A percentile compares a stretch with the other conserved stretches of the same genome.
These are phyloP conservation scores for Morpho deidamia DNA, from an alignment of 2,888 invertebrate genomes.

Conservation along the genomic window DNA sequence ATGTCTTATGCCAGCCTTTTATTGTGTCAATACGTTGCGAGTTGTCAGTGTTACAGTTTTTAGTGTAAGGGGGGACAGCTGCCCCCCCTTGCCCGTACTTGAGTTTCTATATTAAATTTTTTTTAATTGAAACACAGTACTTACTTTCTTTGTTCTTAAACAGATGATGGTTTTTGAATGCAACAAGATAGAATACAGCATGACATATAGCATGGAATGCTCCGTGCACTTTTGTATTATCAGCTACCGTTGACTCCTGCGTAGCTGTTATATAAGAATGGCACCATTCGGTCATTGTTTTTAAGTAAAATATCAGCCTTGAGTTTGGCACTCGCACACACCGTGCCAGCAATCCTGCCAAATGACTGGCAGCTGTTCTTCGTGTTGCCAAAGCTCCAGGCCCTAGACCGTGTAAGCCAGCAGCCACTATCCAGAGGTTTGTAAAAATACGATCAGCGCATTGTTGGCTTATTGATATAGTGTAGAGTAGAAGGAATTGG, in stretches of 20 bases:
- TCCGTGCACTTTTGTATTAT: conserved; percentile 82
- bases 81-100: too few species aligned
- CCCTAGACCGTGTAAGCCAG: conserved; percentile 54
- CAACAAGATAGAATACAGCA: conserved; percentile 93
- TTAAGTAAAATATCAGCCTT: conserved; percentile 48
- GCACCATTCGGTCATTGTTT: conserved; percentile 89
- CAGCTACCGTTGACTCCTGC: conserved; percentile 71
- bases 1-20: too few species aligned
- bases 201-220: conserved; percentile 96
- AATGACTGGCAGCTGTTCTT: conserved; percentile 59
- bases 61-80: too few species aligned
- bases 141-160: conserved; percentile 87
- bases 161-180: conserved; percentile 92
- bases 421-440: conserved; percentile 61
- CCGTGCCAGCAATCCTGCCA: conserved; percentile 64
- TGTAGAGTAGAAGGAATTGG: conserved; percentile 69
- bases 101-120: too few species aligned
- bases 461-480: conserved; percentile 67
- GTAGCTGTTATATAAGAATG: conserved; percentile 86
- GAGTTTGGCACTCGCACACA: conserved; percentile 60
- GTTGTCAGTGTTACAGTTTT: too few species aligned
- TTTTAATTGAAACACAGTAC: conserved; percentile 34
- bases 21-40: too few species aligned
- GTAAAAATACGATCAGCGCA: conserved; percentile 58
- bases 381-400: conserved; percentile 58